Conservation (phyloP, 1,140 invertebrate genomes). For the Lethrus apterus region DNA sequence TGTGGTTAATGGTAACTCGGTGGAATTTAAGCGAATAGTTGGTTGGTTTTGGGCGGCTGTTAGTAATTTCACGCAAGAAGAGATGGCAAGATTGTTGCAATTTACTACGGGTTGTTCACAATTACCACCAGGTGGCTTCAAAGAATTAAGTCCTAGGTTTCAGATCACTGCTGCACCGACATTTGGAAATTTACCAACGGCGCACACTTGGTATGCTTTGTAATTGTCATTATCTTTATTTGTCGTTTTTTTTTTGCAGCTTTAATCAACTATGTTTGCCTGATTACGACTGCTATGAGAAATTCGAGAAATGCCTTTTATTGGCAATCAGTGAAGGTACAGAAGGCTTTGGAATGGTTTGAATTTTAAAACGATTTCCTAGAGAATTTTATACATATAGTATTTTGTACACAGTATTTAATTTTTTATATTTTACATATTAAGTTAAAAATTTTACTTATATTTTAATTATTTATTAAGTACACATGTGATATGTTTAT, state of each 20-base stretch:
- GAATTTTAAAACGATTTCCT: too few species aligned
- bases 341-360: conserved; percentile 92
- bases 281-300: conserved; percentile 89
- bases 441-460: too few species aligned
- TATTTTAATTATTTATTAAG: too few species aligned
- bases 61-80: conserved; percentile 84
- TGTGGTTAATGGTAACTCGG: conserved; percentile 73
- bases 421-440: too few species aligned
- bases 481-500: too few species aligned
- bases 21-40: conserved; percentile 75
- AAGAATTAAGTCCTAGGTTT: conserved; percentile 81
- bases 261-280: conserved; percentile 95
- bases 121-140: conserved; percentile 83
- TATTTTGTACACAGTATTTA: too few species aligned
- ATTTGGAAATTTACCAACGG: conserved; percentile 84
- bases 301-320: conserved; percentile 82
- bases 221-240: conserved; percentile 10
- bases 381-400: not conserved
- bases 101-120: conserved; percentile 92
- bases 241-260: conserved; percentile 48
- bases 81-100: conserved; percentile 87
- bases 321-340: conserved; percentile 91
- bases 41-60: conserved; percentile 95
- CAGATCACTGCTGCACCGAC: conserved; percentile 84
- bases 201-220: conserved; percentile 75